A percentile compares a stretch with the other conserved stretches of the same genome.
These are phyloP conservation scores for Abrostola tripartita DNA, from an alignment of 2,888 invertebrate species.

Conservation along the genomic window DNA sequence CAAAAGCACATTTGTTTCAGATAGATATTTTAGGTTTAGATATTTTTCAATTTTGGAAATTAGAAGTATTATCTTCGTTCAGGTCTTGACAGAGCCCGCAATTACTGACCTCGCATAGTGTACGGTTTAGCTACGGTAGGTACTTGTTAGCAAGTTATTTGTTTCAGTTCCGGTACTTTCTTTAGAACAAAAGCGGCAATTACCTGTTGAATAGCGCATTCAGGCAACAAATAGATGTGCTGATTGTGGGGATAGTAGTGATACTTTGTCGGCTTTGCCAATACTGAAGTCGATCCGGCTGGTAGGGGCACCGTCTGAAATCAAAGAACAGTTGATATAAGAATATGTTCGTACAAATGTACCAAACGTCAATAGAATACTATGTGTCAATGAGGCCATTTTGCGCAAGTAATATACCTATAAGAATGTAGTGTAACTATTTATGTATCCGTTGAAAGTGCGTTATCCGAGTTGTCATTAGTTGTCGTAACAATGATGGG, in stretches of 20 bases:
- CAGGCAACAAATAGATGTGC: constrained; percentile 96
- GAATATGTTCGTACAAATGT: constrained; percentile 27
- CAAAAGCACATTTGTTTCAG: constrained; percentile 38
- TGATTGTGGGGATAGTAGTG: constrained; percentile 98
- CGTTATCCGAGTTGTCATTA: constrained; percentile 72
- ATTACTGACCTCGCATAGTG: constrained; percentile 24
- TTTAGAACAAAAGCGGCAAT: constrained; percentile 60
- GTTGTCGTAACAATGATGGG: constrained; percentile 76
- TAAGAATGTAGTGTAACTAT: constrained; percentile 57
- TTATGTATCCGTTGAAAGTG: constrained; percentile 70
- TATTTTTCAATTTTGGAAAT: constrained; percentile 25
- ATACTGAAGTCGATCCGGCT: constrained; percentile 90
- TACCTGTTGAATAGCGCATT: constrained; percentile 97
- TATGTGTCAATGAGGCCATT: constrained; percentile 56
- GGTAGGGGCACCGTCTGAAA: constrained; percentile 92
- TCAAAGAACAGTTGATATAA: constrained; percentile 63
- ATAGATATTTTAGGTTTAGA: constrained; percentile 20
- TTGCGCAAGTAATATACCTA: constrained; percentile 48
- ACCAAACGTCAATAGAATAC: constrained; percentile 52
- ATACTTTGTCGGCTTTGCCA: constrained; percentile 96
- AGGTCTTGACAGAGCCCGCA: constrained; percentile 26
- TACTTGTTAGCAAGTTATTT: constrained; percentile 41
- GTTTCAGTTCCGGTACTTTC: constrained; percentile 44
- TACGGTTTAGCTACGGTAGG: constrained; percentile 31
- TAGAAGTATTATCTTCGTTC: constrained; percentile 25